Evolutionary conservation across 2,888 invertebrate species (phyloP), one percentile per base, ranked within the genome.

Genomic region (Drosophila meridionalis): DNA sequence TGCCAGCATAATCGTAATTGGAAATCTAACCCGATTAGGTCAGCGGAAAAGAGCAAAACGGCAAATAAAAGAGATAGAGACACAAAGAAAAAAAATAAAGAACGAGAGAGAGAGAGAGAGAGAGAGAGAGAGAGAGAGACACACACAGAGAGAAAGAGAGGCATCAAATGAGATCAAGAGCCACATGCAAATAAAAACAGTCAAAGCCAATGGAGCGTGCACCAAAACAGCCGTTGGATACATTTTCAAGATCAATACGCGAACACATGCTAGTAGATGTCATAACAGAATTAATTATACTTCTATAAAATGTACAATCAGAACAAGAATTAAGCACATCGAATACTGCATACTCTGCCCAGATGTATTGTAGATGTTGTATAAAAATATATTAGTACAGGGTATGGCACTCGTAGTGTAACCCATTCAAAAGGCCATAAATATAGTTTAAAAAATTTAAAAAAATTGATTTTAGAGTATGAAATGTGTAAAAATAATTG

Each of bases 21-120:
- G 75, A 87, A 82, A 89, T 86, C 82, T 69, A 83, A 74, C 61
- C 73, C 50, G 89, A 74, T 81, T 86, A 76, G 82, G 72, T 88
- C 87, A 76, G 68, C 72, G 43, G 32, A 53, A 62, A 60, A 69
- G 60, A 68, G 53, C 53, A 63, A 4, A 14, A 26, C 52, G 20
- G 38, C 50, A 42, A 26, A 6, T 20, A 2, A 26, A 7, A 59
- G 38, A 47, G 9, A 32, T 28, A 57, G 32, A 30, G 9, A 53
- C 1, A 20, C 20, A 20, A 20, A 20, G 20, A 20, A 20, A 20
- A 20, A 20, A 20, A 20, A 20, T 20, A 20, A 20, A 20, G 20
- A 30, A 28, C 30, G 40, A 64, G 36, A 43, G 50, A 50, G 42
- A 66, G 20, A 32, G 48, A 40, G 30, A 68, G 38, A 14, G 38